These are phyloP conservation scores for Tamias sibiricus DNA, from an alignment of 2,113 vertebrate genomes.

Conservation along the genomic window DNA sequence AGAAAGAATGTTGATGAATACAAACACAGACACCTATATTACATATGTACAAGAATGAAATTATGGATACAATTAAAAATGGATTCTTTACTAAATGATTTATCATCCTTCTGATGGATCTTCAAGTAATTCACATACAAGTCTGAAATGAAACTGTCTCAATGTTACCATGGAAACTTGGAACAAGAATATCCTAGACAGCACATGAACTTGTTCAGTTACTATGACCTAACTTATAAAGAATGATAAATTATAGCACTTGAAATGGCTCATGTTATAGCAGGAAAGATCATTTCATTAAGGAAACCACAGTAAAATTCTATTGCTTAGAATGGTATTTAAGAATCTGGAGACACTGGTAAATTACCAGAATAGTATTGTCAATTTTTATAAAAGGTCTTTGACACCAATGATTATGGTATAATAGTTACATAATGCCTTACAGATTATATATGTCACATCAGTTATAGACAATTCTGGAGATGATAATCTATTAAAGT, in stretches of 20 bases:
- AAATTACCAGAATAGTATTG: conserved; percentile 67
- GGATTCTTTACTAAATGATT: conserved; percentile 12
- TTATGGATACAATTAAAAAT: conserved; percentile 39
- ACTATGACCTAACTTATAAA: conserved; percentile 64
- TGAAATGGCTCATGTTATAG: conserved; percentile 53
- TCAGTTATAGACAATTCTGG: conserved; percentile 68
- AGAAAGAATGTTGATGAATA: neutral
- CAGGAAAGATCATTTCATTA: conserved; percentile 66
- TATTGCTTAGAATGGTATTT: conserved; percentile 63
- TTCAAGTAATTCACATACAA: conserved; percentile 60
- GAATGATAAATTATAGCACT: conserved; percentile 70
- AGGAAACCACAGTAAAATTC: conserved; percentile 63
- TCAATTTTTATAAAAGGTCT: conserved; percentile 77
- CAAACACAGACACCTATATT: neutral
- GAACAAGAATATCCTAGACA: conserved; percentile 7
- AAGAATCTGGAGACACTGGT: conserved; percentile 65
- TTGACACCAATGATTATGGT: conserved; percentile 79
- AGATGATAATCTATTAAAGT: conserved; percentile 70
- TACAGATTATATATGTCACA: conserved; percentile 81
- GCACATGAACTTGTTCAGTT: conserved; percentile 70
- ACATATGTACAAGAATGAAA: neutral
- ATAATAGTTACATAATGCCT: conserved; percentile 74
- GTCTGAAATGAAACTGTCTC: conserved; percentile 33
- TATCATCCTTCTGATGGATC: conserved; percentile 61
- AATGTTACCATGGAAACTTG: conserved; percentile 68